Conservation (phyloP, 2,113 vertebrate genomes). For the Gavia stellata region DNA sequence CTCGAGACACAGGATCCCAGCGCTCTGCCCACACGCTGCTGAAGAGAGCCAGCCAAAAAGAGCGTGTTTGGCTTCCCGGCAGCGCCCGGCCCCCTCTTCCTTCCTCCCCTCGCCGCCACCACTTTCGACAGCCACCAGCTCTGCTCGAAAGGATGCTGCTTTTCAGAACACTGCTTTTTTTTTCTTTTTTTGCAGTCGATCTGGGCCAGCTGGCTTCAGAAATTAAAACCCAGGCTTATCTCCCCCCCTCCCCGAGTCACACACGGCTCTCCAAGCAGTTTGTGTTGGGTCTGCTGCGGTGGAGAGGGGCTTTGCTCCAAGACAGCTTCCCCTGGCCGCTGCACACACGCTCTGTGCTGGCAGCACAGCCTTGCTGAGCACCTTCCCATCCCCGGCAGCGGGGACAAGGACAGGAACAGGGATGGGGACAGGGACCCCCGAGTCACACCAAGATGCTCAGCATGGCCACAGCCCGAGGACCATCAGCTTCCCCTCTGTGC, state of each 20-base stretch:
- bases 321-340: background rate
- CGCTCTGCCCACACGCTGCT: background rate
- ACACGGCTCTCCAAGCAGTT: accelerated
- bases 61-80: background rate
- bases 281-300: background rate
- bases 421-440: accelerated
- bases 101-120: background rate
- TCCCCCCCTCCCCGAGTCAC: too few species aligned
- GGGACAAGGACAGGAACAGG: background rate
- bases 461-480: background rate
- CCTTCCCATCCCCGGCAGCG: background rate
- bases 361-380: background rate
- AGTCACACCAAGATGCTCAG: background rate
- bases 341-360: background rate
- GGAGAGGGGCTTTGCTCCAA: background rate
- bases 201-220: background rate
- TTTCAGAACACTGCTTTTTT: background rate
- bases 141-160: background rate
- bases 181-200: background rate
- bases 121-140: background rate
- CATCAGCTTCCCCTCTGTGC: background rate
- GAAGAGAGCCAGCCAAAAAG: background rate
- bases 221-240: background rate
- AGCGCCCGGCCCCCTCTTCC: background rate
- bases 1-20: background rate